phyloP scores from a whole-genome alignment of 2,113 vertebrate species.

The Sorex araneus region DNA sequence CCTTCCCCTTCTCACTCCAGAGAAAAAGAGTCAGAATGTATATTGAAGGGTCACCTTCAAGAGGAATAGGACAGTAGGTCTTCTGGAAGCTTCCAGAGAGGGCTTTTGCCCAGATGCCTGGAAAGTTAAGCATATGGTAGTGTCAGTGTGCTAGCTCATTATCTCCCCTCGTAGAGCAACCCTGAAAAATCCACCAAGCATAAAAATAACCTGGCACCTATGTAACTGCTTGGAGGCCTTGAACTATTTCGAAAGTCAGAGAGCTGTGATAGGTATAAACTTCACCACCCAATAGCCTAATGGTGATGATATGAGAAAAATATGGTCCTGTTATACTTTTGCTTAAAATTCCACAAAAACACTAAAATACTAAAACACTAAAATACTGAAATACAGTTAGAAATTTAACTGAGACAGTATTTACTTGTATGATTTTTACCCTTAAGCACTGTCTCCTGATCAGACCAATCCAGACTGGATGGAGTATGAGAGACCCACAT shows the following conservation, averaged over 20 bases:
- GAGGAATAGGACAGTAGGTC: not conserved
- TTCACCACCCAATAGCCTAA: not conserved
- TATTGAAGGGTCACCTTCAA: not conserved
- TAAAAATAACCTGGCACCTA: not conserved
- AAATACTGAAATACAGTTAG: not conserved
- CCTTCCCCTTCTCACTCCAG: not conserved
- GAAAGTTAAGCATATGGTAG: not conserved
- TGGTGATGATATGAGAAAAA: not conserved
- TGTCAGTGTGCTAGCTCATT: not conserved
- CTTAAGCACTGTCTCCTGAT: not conserved
- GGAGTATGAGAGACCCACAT: not conserved
- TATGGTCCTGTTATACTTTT: not conserved
- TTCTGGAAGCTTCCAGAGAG: not conserved
- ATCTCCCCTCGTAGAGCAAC: no score
- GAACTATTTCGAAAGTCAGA: conserved; percentile 32
- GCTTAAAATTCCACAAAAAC: conserved; percentile 4
- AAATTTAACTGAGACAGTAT: not conserved
- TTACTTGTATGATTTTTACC: conserved; percentile 16
- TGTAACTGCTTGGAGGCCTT: not conserved
- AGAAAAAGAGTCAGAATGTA: not conserved
- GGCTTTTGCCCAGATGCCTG: conserved; percentile 9
- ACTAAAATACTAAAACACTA: not conserved
- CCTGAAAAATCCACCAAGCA: not conserved
- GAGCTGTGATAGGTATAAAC: not conserved
- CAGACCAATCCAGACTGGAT: not conserved